Base-by-base conservation (phyloP, 2,888 invertebrate species). In the Tetanocera ferruginea region DNA sequence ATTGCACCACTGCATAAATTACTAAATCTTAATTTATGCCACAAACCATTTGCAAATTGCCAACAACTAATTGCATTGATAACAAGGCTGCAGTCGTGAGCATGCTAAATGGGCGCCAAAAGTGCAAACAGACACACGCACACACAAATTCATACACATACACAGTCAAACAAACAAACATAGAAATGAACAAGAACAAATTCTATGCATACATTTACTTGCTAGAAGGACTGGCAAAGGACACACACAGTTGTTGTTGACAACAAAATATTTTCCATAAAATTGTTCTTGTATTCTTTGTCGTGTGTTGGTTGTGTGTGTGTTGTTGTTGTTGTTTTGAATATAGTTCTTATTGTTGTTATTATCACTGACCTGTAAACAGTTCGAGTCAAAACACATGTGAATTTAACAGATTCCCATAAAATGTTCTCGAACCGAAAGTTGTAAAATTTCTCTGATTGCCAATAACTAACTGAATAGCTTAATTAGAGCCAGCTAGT, bases 31-130 rank as follows among this genome's bases (percentile, higher is more conserved):
- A 51, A 25, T 69, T 23, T 23, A 51, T 31, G 34, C 71, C 28
- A 37, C 31, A 34, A 52, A 34, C 71, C 52, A 55, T 57, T 71
- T n/a, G 23, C 55, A 55, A 51, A 70, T 70, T 70, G 51, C 52
- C 52, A 52, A 70, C 52, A 25, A 57, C 55, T 71, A 57, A 71
- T 71, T 71, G 57, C 55, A 55, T 57, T 49, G 69, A 69, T 49
- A 49, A 17, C 69, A 31, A 64, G n/a, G n/a, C 51, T 37, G 23
- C 11, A 23, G 17, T n/a, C 25, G 43, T 25, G n/a, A 67, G 34
- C 67, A 49, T 51, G 49, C 69, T 43, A 23, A 69, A 49, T 25
- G 51, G 49, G 43, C 19, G 69, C 25, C 69, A n/a, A 49, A 51
- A 37, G 19, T 37, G 9, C 34, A 19, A 6, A 34, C 11, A 37